Base-by-base conservation (phyloP, 2,888 invertebrate genomes). In the Diaprepes abbreviatus region DNA sequence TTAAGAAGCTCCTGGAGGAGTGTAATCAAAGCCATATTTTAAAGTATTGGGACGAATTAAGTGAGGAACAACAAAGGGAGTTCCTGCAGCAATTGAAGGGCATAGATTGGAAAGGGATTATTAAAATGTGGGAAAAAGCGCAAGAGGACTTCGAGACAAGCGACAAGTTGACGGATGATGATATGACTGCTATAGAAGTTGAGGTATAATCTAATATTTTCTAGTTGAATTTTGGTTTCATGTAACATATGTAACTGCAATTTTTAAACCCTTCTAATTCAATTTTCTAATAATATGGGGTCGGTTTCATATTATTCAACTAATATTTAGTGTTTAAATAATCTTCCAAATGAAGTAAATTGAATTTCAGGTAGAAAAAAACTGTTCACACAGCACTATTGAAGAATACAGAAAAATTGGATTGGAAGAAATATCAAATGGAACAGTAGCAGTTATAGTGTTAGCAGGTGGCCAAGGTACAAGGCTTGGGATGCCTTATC, bases 391-490 rank as follows among this genome's bases (percentile, higher is more conserved):
- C 1, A 90, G 91, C 7, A 88, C 89, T 73, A 83, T 95, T 12
- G 82, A 85, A 16, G 84, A 87, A 12, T 97, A 95, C 79, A 89
- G 92, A 79, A 85, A 86, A 9, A 86, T 89, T 76, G 97, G 92
- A 75, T 75, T 88, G n/a, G 80, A 83, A 66, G 87, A 88, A 73
- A 86, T 91, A 36, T 83, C 88, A 0, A 82, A 87, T 50, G 87
- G 88, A 6, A 88, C 88, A 82, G 94, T 95, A 54, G 98, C 94
- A 52, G 96, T 97, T 14, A 84, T 99, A 63, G 87, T 99, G 1
- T 87, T 99, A 83, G 98, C 98, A 43, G 99, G 99, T 28, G 99
- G 99, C 2, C 98, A 99, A 84, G 99, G 98, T 1, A 98, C 98
- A 0, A 88, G 99, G 58, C 88, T 99, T 1, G 99, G 99, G 1